Conservation (phyloP, 2,888 invertebrate species). For the Apodemia duryi region DNA sequence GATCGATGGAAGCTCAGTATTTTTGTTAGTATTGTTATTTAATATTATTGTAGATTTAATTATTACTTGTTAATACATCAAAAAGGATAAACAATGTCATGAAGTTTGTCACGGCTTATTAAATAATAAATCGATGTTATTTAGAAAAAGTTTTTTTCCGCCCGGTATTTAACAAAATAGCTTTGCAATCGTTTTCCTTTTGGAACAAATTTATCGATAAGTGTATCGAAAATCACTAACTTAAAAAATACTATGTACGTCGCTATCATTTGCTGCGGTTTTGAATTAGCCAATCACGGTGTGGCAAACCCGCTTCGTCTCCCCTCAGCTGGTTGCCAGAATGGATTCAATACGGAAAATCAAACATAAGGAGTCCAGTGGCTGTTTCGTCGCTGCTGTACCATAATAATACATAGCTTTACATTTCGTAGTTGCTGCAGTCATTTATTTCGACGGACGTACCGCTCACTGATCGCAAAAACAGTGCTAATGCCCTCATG, state of each 20-base stretch:
- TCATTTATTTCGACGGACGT: slow-evolving; percentile 16
- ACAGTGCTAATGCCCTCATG: slow-evolving; percentile 28
- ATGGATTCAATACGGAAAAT: too few relatives aligned
- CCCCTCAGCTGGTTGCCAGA: slow-evolving; percentile 15
- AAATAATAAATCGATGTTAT: not conserved
- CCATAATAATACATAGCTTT: not conserved
- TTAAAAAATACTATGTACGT: slow-evolving; percentile 10
- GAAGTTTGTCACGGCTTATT: too few relatives aligned
- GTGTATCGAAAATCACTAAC: slow-evolving; percentile 9
- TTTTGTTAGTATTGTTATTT: too few relatives aligned
- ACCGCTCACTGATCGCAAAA: slow-evolving; percentile 19
- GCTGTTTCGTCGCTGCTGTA: slow-evolving; percentile 11
- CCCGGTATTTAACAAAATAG: slow-evolving; percentile 8
- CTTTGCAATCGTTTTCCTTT: slow-evolving; percentile 12
- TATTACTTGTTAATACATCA: too few relatives aligned
- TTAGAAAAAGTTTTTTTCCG: slow-evolving; percentile 5
- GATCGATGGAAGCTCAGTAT: too few relatives aligned
- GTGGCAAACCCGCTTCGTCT: slow-evolving; percentile 1
- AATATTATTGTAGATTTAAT: too few relatives aligned
- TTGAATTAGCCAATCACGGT: slow-evolving; percentile 15
- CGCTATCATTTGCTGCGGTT: not conserved
- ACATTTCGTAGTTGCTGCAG: not conserved
- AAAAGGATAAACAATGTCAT: too few relatives aligned
- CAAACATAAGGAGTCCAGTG: slow-evolving; percentile 8
- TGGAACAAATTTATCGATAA: not conserved